These are phyloP conservation scores for Corythornis leucogaster DNA, from an alignment of 2,797 vertebrate genomes.

Conservation along the genomic window DNA sequence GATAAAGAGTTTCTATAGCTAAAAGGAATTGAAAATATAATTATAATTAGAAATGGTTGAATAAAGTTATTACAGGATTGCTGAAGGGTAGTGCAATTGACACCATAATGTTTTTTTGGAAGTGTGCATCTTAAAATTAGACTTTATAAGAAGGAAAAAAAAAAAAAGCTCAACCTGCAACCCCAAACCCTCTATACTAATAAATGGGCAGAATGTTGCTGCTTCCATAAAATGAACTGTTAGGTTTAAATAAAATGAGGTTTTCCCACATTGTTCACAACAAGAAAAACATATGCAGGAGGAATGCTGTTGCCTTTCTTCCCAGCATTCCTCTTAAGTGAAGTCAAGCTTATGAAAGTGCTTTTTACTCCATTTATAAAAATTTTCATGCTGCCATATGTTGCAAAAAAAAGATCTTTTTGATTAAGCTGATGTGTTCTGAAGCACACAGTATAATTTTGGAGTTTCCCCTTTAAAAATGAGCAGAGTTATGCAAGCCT, in stretches of 20 bases:
- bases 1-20: constrained; percentile 96
- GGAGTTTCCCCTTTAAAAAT: constrained; percentile 70
- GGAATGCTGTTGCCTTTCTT: constrained; percentile 74
- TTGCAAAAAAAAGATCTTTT: constrained; percentile 78
- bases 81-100: constrained; percentile 90
- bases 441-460: constrained; percentile 71
- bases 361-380: constrained; percentile 83
- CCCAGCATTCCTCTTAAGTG: constrained; percentile 79
- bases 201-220: constrained; percentile 83
- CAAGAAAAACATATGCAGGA: constrained; percentile 79
- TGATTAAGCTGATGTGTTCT: constrained; percentile 79
- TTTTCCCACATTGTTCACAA: constrained; percentile 81
- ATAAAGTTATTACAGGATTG: constrained; percentile 93
- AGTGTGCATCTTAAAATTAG: constrained; percentile 85
- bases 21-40: constrained; percentile 95
- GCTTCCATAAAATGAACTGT: constrained; percentile 80
- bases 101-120: constrained; percentile 86
- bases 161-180: neutral
- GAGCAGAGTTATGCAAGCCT: constrained; percentile 60
- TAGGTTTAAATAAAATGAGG: constrained; percentile 81
- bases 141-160: constrained; percentile 74
- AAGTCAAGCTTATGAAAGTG: constrained; percentile 82
- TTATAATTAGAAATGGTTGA: constrained; percentile 94
- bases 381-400: constrained; percentile 79
- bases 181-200: constrained; percentile 77